Evolutionary conservation across 1,140 invertebrate genomes (phyloP).

Genomic region (Bombus superbus): DNA sequence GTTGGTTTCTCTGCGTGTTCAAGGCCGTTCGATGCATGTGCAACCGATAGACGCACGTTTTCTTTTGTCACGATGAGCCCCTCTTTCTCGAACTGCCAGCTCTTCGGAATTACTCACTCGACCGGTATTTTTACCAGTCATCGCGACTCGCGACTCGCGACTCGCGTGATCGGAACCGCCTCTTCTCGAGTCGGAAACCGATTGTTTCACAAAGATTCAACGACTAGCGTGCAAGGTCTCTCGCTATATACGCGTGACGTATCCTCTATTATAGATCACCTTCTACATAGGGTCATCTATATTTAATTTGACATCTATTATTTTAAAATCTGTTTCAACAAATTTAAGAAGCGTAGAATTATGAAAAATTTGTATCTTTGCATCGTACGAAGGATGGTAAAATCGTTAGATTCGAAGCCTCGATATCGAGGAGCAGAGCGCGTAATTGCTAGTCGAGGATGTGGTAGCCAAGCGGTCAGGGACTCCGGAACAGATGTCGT

Average conservation of each 20-base stretch:
- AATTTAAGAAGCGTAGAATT: not conserved
- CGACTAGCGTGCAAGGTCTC: not conserved
- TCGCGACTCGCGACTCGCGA: not conserved
- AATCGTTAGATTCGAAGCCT: not conserved
- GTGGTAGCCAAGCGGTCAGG: constrained; percentile 38
- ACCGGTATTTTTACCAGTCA: constrained; percentile 61
- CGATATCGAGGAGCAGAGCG: not conserved
- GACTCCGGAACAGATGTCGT: constrained; percentile 42
- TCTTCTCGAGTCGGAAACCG: not conserved
- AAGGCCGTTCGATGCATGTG: constrained; percentile 46
- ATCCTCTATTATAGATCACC: too few species aligned
- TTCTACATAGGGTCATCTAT: too few species aligned
- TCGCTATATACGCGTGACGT: not conserved
- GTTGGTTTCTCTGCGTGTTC: constrained; percentile 29
- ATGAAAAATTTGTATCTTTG: not conserved
- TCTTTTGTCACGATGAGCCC: constrained; percentile 47
- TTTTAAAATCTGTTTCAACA: too few species aligned
- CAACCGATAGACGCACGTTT: constrained; percentile 42
- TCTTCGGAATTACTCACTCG: constrained; percentile 58
- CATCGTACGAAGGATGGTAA: not conserved
- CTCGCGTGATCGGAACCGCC: not conserved
- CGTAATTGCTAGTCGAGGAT: constrained; percentile 29
- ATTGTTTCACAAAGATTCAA: not conserved
- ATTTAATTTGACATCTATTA: too few species aligned
- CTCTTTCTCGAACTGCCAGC: constrained; percentile 39